Conservation (phyloP, 2,797 vertebrate species). For the Poecilia picta region DNA sequence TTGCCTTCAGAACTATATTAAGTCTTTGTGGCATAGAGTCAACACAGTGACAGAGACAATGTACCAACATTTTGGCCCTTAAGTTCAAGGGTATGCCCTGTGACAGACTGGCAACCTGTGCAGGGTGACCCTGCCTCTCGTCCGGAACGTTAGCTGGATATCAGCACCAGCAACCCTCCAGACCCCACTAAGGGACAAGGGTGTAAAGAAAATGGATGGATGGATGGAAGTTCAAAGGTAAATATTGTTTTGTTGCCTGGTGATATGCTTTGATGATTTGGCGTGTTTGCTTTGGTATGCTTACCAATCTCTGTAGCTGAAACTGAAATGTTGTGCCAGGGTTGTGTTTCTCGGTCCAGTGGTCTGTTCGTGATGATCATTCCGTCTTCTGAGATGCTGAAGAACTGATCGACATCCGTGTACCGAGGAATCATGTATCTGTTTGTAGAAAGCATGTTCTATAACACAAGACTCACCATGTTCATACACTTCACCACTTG, state of each 20-base stretch:
- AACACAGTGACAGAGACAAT: not conserved
- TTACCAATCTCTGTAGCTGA: constrained; percentile 93
- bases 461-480: too few relatives aligned
- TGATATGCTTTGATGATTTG: not conserved
- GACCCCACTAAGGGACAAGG: too few relatives aligned
- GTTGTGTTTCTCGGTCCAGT: constrained; percentile 91
- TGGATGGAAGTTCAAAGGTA: not conserved
- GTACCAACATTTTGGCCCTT: not conserved
- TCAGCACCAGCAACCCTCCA: too few relatives aligned
- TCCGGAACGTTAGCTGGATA: too few relatives aligned
- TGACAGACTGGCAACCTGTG: too few relatives aligned
- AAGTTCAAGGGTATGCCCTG: not conserved
- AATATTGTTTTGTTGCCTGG: not conserved
- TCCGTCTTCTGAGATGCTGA: constrained; percentile 91
- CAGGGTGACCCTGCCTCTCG: too few relatives aligned
- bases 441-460: constrained; percentile 25
- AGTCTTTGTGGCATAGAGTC: not conserved
- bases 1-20: not conserved
- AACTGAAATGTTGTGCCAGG: constrained; percentile 97
- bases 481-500: not conserved
- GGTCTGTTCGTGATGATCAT: constrained; percentile 91
- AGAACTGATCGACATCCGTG: constrained; percentile 96
- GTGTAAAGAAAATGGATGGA: too few relatives aligned
- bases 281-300: not conserved
- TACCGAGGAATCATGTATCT: constrained; percentile 97